A percentile compares a stretch with the other conserved stretches of the same genome.
These are phyloP conservation scores for Chrysotoxum bicinctum DNA, from an alignment of 2,888 invertebrate genomes.

Conservation along the genomic window DNA sequence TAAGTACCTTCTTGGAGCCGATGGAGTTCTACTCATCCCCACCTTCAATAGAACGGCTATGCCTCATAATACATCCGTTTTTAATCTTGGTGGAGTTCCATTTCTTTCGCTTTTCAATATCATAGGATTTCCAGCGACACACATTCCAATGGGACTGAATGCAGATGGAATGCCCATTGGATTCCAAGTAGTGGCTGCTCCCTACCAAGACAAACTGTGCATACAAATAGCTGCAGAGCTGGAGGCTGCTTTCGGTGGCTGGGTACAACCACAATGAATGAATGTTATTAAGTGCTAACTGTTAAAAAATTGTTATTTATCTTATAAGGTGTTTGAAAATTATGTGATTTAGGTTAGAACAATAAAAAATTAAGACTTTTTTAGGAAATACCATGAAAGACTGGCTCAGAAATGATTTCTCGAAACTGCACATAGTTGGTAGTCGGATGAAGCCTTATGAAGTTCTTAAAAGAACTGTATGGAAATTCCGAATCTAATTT, in stretches of 20 bases:
- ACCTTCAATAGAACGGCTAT: constrained; percentile 86
- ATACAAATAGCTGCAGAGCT: constrained; percentile 90
- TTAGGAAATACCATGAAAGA: not conserved
- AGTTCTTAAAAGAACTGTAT: no score
- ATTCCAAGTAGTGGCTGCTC: constrained; percentile 89
- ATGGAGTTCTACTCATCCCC: constrained; percentile 89
- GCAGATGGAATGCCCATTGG: constrained; percentile 87
- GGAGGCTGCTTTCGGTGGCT: constrained; percentile 91
- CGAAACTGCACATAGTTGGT: no score
- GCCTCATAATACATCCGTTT: constrained; percentile 85
- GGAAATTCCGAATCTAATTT: no score
- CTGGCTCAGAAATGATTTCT: not conserved
- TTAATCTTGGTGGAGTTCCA: constrained; percentile 80
- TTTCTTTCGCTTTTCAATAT: constrained; percentile 82
- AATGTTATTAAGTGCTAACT: constrained; percentile 13
- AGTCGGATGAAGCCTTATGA: no score
- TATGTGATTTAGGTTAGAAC: constrained; percentile 56
- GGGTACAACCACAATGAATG: constrained; percentile 84
- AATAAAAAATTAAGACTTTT: constrained; percentile 26
- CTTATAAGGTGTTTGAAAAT: constrained; percentile 51
- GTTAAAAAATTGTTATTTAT: constrained; percentile 6
- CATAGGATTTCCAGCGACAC: constrained; percentile 88
- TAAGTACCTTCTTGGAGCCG: constrained; percentile 83
- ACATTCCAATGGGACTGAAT: constrained; percentile 87
- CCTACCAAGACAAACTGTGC: constrained; percentile 90